Base-by-base conservation (phyloP, 1,140 invertebrate species). In the Hyles vespertilio region DNA sequence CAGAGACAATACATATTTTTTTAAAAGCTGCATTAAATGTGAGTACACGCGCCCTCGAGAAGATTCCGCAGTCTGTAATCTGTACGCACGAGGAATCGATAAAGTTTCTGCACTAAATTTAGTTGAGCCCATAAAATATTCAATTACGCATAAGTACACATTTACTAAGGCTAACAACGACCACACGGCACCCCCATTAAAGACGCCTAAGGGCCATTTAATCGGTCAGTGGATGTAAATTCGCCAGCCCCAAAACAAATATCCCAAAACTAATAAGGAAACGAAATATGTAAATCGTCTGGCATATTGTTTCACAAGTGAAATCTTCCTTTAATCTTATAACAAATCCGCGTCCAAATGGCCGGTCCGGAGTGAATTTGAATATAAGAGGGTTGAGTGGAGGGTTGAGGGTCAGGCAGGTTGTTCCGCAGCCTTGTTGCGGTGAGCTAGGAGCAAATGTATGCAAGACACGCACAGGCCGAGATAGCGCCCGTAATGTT, bases 251-350 rank as follows among this genome's bases (percentile, higher is more conserved):
- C 76, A 87, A 87, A 87, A 87, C 84, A 88, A 88, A 87, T 87
- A 88, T 85, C 82, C 85, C 85, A 79, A 87, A 89, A 87, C 84
- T 89, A 89, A 89, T 89, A 89, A 89, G 84, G 86, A 89, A 89
- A 86, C 84, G 86, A 89, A 88, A 89, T 89, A 89, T 87, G 86
- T 89, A 89, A 89, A 89, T 89, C 81, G 80, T 78, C 74, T 82
- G 79, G 81, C 82, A 89, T 89, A 89, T 89, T 89, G 87, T 88
- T 86, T 82, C 85, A 83, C 84, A 89, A 89, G 85, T 88, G 84
- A 89, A 90, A 89, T 90, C 89, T 90, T 90, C 84, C 84, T 87
- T 89, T 90, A 90, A 90, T 90, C 89, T 90, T 90, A 87, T 89
- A 89, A 89, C 89, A 90, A 89, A 90, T 90, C 89, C 84, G 87